Base-by-base conservation (phyloP, 1,140 invertebrate genomes). In the Lasioglossum albipes region DNA sequence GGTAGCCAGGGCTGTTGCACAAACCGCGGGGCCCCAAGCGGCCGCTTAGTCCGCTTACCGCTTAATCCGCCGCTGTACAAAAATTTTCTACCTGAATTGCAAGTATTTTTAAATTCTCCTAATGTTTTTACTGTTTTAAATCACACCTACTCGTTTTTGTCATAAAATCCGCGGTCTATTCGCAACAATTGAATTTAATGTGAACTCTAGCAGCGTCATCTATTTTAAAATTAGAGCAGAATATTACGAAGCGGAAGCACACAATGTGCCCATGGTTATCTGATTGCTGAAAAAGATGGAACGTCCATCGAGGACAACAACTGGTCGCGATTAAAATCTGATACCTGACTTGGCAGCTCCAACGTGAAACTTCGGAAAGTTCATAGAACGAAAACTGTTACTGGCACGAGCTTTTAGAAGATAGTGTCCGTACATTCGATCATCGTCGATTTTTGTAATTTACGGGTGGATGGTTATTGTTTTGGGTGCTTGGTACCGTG, bases 321-420 rank as follows among this genome's bases (percentile, higher is more conserved):
- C 68, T 69, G 75, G 22, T 69, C 75, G 65, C 41, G 75, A 76
- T 59, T 45, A 54, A 7, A 27, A 41, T 9, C n/a, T 68, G n/a
- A 59, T 67, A 67, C 36, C 16, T 49, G 49, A 16, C 18, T 57
- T 68, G 65, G 22, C 65, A 31, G 36, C 22, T 31, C 41, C 20
- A n/a, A 49, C 36, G 9, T 41, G 36, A 69, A 69, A 68, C 52
- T 76, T 76, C 45, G 4, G 41, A n/a, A 68, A 54, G 52, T 68
- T 52, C 41, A 2, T 10, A 52, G 27, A 69, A 69, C 75, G 65
- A 59, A 54, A 68, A 76, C 65, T 59, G 75, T 76, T 76, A 69
- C 68, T 76, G 75, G 75, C 75, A 69, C 52, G 49, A 57, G 65
- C 75, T 76, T 76, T 76, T 76, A 76, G 65, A 54, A 36, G 52